Evolutionary conservation across 2,113 vertebrate species (phyloP), one percentile per base, ranked within the genome.

Genomic region (Astur gentilis): DNA sequence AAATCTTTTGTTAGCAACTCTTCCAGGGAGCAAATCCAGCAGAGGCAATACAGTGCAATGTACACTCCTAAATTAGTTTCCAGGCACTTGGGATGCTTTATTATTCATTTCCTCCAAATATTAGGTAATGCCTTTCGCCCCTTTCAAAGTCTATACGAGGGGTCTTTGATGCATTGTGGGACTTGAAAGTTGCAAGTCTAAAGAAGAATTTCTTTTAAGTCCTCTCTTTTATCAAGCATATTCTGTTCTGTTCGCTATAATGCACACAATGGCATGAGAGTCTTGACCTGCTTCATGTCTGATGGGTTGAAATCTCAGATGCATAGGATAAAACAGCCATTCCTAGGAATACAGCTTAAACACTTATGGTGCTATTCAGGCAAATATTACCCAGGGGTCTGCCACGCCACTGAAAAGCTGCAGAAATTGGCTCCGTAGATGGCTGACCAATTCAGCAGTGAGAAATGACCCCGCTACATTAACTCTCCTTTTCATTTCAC

Each of bases 101-200:
- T 96, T 97, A 98, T 98, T 98, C 97, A 97, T 96, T 97, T 97
- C 70, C 87, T 93, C 96, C 93, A 98, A 98, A 98, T 97, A 96
- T 98, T 97, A 97, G 94, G 95, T 73, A 95, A 96, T 90, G 92
- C 85, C 93, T 97, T 95, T 93, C 17, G 11, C 50, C 94, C 45
- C 95, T 87, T 86, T 97, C 95, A 88, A 97, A 95, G 95, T 93
- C 93, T 13, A 1, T 80, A 91, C 2, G 79, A 91, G 93, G 95
- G 90, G 73, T 92, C 97, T 98, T 98, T 97, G 97, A 98, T 96
- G 97, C 96, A 97, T 95, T 98, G 97, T 98, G 90, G 67, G 83
- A 89, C 97, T 98, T 98, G 95, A 98, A 98, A 98, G 97, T 91
- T 86, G 82, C 54, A 27, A 71, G 87, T 86, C 95, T 93, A 92